These are phyloP conservation scores for Lasius fuliginosus DNA, from an alignment of 2,888 invertebrate genomes.

Conservation along the genomic window DNA sequence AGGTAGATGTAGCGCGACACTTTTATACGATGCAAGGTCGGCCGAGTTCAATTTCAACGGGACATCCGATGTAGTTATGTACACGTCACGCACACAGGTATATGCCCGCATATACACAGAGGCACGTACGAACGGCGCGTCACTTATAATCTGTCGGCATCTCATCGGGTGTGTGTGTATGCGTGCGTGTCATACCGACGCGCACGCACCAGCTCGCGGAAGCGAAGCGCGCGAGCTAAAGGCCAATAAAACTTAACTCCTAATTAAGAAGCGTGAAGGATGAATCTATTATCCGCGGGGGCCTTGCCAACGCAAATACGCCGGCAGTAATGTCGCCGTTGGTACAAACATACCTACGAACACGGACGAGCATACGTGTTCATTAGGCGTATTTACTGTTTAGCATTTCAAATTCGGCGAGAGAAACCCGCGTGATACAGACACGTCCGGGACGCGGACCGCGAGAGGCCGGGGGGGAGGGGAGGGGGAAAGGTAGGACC, in stretches of 20 bases:
- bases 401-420: slow-evolving; percentile 86
- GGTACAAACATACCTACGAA: slow-evolving; percentile 84
- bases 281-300: slow-evolving; percentile 85
- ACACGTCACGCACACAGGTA: not conserved
- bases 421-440: slow-evolving; percentile 73
- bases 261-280: slow-evolving; percentile 86
- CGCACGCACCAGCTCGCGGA: slow-evolving; percentile 1
- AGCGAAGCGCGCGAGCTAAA: slow-evolving; percentile 72
- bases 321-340: slow-evolving; percentile 82
- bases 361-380: slow-evolving; percentile 85
- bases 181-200: slow-evolving; percentile 46
- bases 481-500: slow-evolving; percentile 13
- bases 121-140: slow-evolving; percentile 46
- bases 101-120: not conserved
- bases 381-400: slow-evolving; percentile 86
- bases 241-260: slow-evolving; percentile 86
- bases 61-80: slow-evolving; percentile 34
- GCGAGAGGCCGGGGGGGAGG: not conserved
- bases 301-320: slow-evolving; percentile 80
- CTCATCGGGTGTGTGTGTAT: slow-evolving; percentile 41
- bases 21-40: slow-evolving; percentile 47
- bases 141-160: slow-evolving; percentile 57
- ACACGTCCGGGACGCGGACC: slow-evolving; percentile 18
- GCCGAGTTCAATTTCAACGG: slow-evolving; percentile 55
- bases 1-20: slow-evolving; percentile 24